phyloP scores from a whole-genome alignment of 2,888 invertebrate genomes.

The Amphipoea lucens region DNA sequence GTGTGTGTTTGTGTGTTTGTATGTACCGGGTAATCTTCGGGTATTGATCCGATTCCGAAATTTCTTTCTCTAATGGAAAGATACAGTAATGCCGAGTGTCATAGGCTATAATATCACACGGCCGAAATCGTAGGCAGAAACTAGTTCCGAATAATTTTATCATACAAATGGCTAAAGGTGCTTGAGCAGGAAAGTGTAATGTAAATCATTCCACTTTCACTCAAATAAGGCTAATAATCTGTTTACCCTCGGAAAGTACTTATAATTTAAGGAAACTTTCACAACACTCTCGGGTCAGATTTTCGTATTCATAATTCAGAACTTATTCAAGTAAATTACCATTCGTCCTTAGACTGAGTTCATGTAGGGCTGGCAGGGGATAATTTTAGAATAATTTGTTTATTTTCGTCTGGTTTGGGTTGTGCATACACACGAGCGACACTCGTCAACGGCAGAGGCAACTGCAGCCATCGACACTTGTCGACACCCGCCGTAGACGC shows the following conservation, averaged over 20 bases:
- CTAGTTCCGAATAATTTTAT: neutral
- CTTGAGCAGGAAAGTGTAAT: too few species aligned
- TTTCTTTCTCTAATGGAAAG: too few species aligned
- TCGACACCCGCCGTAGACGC: too few species aligned
- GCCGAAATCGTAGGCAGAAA: neutral
- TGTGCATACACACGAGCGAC: too few species aligned
- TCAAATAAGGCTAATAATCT: slow-evolving; percentile 56
- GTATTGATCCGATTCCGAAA: too few species aligned
- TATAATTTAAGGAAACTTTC: slow-evolving; percentile 48
- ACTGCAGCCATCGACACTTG: too few species aligned
- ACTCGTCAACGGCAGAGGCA: too few species aligned
- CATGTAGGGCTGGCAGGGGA: slow-evolving; percentile 35
- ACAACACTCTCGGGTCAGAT: slow-evolving; percentile 61
- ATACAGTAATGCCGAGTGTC: too few species aligned
- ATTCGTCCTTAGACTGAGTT: slow-evolving; percentile 49
- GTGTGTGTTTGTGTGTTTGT: too few species aligned
- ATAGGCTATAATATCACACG: too few species aligned
- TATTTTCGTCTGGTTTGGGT: neutral
- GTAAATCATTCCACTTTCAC: slow-evolving; percentile 43
- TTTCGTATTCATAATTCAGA: slow-evolving; percentile 67
- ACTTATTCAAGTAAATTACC: slow-evolving; percentile 64
- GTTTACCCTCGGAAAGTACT: slow-evolving; percentile 52
- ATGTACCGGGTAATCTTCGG: too few species aligned
- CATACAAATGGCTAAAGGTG: slow-evolving; percentile 13
- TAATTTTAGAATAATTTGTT: neutral